A percentile compares a stretch with the other conserved stretches of the same genome.
These are phyloP conservation scores for Deilephila elpenor DNA, from an alignment of 2,888 invertebrate species.

Conservation along the genomic window DNA sequence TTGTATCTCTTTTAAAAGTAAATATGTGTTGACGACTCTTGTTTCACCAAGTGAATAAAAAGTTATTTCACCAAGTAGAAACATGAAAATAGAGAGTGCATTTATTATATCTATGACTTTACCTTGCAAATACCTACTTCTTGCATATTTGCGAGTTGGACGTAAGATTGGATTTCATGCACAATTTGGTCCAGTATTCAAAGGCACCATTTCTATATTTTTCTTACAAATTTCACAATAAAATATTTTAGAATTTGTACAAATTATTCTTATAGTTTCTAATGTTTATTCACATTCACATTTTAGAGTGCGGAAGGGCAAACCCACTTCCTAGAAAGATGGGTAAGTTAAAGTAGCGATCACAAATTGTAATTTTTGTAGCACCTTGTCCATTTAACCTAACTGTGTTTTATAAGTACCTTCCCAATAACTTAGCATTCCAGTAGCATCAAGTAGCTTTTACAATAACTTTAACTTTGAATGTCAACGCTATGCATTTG, in stretches of 20 bases:
- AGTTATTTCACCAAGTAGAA: too few relatives aligned
- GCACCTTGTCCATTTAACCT: not conserved
- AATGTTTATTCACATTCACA: constrained; percentile 39
- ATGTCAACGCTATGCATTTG: too few relatives aligned
- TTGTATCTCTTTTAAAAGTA: not conserved
- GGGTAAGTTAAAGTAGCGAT: constrained; percentile 68
- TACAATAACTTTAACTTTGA: too few relatives aligned
- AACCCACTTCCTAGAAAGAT: constrained; percentile 81
- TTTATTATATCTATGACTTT: too few relatives aligned
- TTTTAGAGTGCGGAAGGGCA: constrained; percentile 82
- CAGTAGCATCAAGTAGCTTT: too few relatives aligned
- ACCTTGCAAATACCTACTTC: too few relatives aligned
- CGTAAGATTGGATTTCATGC: too few relatives aligned
- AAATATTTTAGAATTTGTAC: not conserved
- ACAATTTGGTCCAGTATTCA: too few relatives aligned
- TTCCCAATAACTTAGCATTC: too few relatives aligned
- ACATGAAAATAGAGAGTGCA: too few relatives aligned
- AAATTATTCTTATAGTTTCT: not conserved
- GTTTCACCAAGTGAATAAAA: too few relatives aligned
- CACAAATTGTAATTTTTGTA: constrained; percentile 34
- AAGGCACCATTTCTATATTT: not conserved
- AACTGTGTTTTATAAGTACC: not conserved
- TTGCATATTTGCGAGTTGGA: too few relatives aligned
- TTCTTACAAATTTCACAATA: not conserved
- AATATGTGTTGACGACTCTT: not conserved